phyloP scores from a whole-genome alignment of 1,140 invertebrate species.

The Apis cerana region DNA sequence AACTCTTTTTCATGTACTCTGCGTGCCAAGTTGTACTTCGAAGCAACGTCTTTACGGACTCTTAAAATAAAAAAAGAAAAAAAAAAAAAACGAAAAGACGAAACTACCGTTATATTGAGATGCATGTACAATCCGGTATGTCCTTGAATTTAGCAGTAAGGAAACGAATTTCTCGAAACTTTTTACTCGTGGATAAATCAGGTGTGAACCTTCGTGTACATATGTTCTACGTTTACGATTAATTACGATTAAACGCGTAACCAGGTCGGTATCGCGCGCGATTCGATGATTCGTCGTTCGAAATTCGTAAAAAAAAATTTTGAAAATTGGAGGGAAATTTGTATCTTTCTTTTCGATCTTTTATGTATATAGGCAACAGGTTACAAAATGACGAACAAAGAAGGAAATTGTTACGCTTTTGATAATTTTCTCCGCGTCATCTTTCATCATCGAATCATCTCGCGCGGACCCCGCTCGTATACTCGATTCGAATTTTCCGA shows the following conservation, averaged over 20 bases:
- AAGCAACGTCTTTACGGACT: constrained; percentile 20
- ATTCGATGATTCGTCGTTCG: background rate
- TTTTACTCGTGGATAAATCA: constrained; percentile 21
- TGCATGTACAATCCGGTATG: constrained; percentile 45
- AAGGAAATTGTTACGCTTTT: background rate
- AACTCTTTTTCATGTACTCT: constrained; percentile 23
- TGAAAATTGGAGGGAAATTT: background rate
- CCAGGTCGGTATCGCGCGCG: background rate
- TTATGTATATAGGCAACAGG: background rate
- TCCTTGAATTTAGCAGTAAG: constrained; percentile 22
- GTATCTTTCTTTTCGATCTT: background rate
- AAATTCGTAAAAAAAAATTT: background rate
- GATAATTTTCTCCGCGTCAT: no score
- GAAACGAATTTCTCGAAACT: background rate
- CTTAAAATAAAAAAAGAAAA: constrained; percentile 8
- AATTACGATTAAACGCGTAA: background rate
- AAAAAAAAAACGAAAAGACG: background rate
- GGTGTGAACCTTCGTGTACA: constrained; percentile 5
- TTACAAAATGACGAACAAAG: no score
- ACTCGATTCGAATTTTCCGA: background rate
- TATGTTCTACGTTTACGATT: constrained; percentile 23
- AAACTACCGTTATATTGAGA: constrained; percentile 12
- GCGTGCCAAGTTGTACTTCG: constrained; percentile 42
- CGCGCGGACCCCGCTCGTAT: background rate
- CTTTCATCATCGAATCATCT: constrained; percentile 27